Evolutionary conservation across 2,113 vertebrate species (phyloP), one percentile per base, ranked within the genome.

Genomic region (Channa maculata): DNA sequence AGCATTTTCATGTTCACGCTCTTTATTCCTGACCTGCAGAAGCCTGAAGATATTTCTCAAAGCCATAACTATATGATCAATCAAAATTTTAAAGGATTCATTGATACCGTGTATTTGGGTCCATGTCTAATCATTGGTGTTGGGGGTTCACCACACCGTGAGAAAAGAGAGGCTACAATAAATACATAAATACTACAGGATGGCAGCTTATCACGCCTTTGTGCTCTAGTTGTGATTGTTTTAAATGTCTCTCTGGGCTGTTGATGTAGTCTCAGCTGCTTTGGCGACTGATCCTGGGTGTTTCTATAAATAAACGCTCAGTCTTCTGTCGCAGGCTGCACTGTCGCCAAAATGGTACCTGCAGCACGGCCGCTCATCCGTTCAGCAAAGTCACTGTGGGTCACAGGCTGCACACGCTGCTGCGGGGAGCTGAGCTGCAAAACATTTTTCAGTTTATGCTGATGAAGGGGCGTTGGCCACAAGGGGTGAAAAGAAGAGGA

Each of bases 251-350:
- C 52, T 72, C 8, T 0, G 69, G 24, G 48, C 11, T 45, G 64
- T 53, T 52, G 33, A 61, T 48, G 55, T 65, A 1, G 34, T 41
- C 44, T 39, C 43, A 57, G 71, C 85, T 51, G 62, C 64, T 75
- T 53, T 45, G 41, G 57, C 37, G n/a, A 37, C 58, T 75, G 73
- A 80, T 58, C 50, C 73, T 37, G n/a, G 11, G 6, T 8, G 11
- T 50, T 46, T 71, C 88, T 88, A 88, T 73, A 88, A 90, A 88
- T 88, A 88, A 83, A 65, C 1, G 0, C 54, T 70, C 44, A 50
- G 66, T 81, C 75, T 73, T 65, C 37, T 83, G 68, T 69, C 69
- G 69, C 81, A 72, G 63, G 72, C 68, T 65, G 78, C 63, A 1
- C 43, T 6, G 44, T 15, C 41, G 75, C 82, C 88, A 84, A 74